These are phyloP conservation scores for Rhagoletis zephyria DNA, from an alignment of 1,140 invertebrate genomes.

Conservation along the genomic window DNA sequence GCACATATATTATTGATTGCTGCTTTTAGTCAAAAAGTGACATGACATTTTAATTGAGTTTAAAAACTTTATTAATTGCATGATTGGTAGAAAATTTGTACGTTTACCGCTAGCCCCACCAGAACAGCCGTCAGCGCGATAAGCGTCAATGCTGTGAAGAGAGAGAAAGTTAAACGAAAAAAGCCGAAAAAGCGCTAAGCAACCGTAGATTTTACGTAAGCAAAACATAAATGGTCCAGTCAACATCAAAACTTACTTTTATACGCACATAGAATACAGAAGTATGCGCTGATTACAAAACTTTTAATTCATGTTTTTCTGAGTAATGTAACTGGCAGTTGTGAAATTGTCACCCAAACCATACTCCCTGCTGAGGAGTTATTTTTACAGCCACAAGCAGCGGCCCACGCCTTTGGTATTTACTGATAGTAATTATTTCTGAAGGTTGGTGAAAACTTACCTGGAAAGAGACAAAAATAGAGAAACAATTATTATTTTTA, in stretches of 20 bases:
- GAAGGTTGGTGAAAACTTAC: constrained; percentile 18
- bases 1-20: not conserved
- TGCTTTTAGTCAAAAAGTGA: not conserved
- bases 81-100: not conserved
- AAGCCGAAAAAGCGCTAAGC: not conserved
- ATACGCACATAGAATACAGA: not conserved
- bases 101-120: not conserved
- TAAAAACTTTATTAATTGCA: constrained; percentile 46
- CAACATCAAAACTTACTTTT: not conserved
- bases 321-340: not conserved
- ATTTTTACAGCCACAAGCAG: not conserved
- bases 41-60: constrained; percentile 43
- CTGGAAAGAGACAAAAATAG: not conserved
- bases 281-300: not conserved
- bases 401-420: not conserved
- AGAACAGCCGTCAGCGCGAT: not conserved
- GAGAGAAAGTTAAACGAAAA: too few relatives aligned
- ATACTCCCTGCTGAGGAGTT: not conserved
- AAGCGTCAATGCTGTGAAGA: not conserved
- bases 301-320: not conserved
- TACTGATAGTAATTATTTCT: constrained; percentile 7
- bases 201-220: not conserved
- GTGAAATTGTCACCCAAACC: not conserved
- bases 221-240: not conserved
- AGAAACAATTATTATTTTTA: not conserved